A percentile compares a stretch with the other conserved stretches of the same genome.
These are phyloP conservation scores for Carabus problematicus DNA, from an alignment of 2,888 invertebrate genomes.

Conservation along the genomic window DNA sequence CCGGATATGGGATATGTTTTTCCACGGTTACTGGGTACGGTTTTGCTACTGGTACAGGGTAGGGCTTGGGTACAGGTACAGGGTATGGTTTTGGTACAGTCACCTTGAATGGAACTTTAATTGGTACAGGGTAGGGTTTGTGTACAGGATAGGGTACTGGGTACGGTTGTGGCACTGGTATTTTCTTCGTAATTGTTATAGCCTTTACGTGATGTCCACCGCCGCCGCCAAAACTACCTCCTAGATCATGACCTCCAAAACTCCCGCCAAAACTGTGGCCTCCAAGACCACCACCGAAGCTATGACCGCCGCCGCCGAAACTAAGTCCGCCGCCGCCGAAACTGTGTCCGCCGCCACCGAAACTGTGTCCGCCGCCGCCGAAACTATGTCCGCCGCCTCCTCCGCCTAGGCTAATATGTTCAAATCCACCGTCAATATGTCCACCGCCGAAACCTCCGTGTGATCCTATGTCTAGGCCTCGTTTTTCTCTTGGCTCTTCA, in stretches of 20 bases:
- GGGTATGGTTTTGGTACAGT: constrained; percentile 60
- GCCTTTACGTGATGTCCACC: constrained; percentile 48
- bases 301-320: constrained; percentile 10
- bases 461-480: constrained; percentile 47
- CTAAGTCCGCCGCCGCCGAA: constrained; percentile 19
- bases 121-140: constrained; percentile 64
- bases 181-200: constrained; percentile 49
- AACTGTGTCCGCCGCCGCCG: constrained; percentile 10
- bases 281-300: constrained; percentile 35
- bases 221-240: background rate
- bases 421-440: constrained; percentile 41
- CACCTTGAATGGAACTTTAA: constrained; percentile 58
- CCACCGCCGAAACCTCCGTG: constrained; percentile 28
- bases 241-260: constrained; percentile 28
- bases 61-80: constrained; percentile 65
- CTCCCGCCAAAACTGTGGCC: constrained; percentile 43
- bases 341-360: constrained; percentile 4
- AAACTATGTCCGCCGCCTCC: constrained; percentile 41
- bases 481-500: constrained; percentile 49
- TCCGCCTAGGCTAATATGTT: constrained; percentile 39
- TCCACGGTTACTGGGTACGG: constrained; percentile 57
- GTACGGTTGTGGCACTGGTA: constrained; percentile 51
- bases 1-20: constrained; percentile 58
- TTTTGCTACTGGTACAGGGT: constrained; percentile 66
- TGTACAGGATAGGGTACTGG: constrained; percentile 62